Evolutionary conservation across 2,113 vertebrate species (phyloP).

Genomic region (Ageneiosus marmoratus): DNA sequence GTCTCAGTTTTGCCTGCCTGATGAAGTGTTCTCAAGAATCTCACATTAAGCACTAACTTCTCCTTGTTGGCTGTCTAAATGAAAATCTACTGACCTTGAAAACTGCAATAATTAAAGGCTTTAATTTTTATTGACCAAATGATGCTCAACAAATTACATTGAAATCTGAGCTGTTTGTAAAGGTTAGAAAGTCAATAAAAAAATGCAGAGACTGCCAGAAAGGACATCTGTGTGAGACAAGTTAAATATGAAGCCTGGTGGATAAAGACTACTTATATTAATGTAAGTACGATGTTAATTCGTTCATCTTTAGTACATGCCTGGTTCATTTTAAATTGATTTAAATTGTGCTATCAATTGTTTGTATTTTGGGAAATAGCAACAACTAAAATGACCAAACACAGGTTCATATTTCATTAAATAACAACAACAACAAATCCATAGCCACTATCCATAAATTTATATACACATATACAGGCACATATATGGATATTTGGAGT

Average conservation of each 20-base stretch:
- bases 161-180: not conserved
- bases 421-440: not conserved
- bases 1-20: not conserved
- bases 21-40: not conserved
- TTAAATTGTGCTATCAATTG: not conserved
- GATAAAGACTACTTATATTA: not conserved
- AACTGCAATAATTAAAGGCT: not conserved
- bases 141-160: not conserved
- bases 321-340: not conserved
- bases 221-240: not conserved
- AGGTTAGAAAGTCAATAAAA: not conserved
- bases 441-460: not conserved
- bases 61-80: not conserved
- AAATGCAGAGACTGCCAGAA: not conserved
- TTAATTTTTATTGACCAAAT: not conserved
- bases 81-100: constrained; percentile 20
- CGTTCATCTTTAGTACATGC: not conserved
- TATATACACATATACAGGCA: not conserved
- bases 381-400: not conserved
- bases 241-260: not conserved
- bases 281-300: not conserved
- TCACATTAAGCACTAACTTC: not conserved
- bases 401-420: no score
- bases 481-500: not conserved
- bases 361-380: not conserved